phyloP scores from a whole-genome alignment of 2,888 invertebrate genomes.

The Microctonus hyperodae region DNA sequence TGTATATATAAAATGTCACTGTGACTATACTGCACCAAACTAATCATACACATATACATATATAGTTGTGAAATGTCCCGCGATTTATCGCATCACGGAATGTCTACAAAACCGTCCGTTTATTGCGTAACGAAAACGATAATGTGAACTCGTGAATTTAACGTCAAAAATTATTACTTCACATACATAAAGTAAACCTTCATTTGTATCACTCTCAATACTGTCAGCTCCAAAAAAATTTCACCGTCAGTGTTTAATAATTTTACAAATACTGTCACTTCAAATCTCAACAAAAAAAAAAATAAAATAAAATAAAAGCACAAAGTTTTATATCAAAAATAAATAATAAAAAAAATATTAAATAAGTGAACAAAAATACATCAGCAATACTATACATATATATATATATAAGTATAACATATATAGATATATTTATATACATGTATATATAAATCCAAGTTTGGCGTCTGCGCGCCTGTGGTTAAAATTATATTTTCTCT shows the following conservation, averaged over 20 bases:
- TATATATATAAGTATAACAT: neutral
- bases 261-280: no score
- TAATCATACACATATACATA: neutral
- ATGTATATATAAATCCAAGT: conserved; percentile 24
- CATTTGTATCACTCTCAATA: neutral
- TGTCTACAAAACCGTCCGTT: conserved; percentile 26
- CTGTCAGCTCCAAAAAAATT: neutral
- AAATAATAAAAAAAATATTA: no score
- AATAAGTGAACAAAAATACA: neutral
- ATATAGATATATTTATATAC: no score
- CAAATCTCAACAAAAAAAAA: no score
- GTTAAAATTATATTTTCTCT: conserved; percentile 18
- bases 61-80: conserved; percentile 2
- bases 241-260: neutral
- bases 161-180: neutral
- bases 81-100: conserved; percentile 19
- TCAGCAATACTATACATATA: neutral
- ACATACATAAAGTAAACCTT: neutral
- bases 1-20: neutral
- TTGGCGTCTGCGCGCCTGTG: conserved; percentile 38
- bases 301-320: neutral
- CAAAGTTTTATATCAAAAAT: neutral
- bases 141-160: conserved; percentile 20
- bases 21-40: neutral
- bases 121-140: conserved; percentile 19